These are phyloP conservation scores for Pterocles gutturalis DNA, from an alignment of 2,113 vertebrate genomes.

Conservation along the genomic window DNA sequence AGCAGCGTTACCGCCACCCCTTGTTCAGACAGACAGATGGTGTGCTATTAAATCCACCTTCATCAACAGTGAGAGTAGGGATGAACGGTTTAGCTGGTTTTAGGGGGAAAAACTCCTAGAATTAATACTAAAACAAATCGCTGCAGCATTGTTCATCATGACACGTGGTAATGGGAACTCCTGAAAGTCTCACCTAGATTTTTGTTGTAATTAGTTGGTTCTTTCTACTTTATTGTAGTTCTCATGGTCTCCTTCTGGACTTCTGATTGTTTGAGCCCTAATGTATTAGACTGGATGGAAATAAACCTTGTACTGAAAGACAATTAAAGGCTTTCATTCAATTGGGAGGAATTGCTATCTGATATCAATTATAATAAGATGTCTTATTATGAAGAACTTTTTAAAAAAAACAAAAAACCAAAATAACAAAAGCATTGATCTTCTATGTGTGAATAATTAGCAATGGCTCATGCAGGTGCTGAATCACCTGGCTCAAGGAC, in stretches of 20 bases:
- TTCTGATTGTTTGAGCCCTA: background rate
- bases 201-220: background rate
- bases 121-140: background rate
- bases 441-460: background rate
- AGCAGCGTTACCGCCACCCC: background rate
- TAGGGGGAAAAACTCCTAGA: background rate
- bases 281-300: background rate
- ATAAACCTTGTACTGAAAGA: background rate
- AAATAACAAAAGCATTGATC: background rate
- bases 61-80: background rate
- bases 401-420: background rate
- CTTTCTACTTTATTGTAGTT: background rate
- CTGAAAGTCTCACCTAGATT: background rate
- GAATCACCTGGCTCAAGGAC: background rate
- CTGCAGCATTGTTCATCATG: background rate
- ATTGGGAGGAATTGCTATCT: background rate
- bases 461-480: background rate
- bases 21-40: constrained; percentile 40
- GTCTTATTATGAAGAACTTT: background rate
- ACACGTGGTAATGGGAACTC: background rate
- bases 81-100: background rate
- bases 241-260: background rate
- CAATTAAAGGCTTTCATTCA: background rate
- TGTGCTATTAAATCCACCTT: constrained; percentile 16
- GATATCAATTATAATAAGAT: background rate